These are phyloP conservation scores for Vulpes lagopus DNA, from an alignment of 2,113 vertebrate species.

Conservation along the genomic window DNA sequence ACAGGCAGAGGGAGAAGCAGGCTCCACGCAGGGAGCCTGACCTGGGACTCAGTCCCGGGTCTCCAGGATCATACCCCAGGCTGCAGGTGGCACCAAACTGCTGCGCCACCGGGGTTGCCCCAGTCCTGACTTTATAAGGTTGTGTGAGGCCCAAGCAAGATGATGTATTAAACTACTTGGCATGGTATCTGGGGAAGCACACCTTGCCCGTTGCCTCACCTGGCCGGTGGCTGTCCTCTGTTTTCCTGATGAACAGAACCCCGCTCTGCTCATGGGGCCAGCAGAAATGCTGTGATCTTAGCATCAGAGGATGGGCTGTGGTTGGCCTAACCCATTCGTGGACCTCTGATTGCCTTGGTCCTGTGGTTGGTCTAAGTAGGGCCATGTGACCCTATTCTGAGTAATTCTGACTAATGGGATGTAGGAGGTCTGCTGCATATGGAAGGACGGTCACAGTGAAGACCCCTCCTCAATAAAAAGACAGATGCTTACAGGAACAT, in stretches of 20 bases:
- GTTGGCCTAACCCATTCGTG: not conserved
- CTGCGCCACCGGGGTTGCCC: no score
- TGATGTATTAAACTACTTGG: not conserved
- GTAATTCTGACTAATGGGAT: not conserved
- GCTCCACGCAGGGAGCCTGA: no score
- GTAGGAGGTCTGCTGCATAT: not conserved
- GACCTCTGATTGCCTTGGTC: not conserved
- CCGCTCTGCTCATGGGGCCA: not conserved
- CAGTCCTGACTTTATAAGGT: no score
- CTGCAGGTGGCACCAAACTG: no score
- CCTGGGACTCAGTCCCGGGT: no score
- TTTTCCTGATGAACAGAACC: not conserved
- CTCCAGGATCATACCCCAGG: no score
- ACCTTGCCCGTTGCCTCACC: not conserved
- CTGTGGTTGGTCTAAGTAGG: not conserved
- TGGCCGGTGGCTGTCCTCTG: not conserved
- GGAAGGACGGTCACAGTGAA: not conserved
- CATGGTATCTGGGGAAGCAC: accelerated
- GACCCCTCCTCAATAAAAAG: not conserved
- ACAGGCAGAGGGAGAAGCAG: no score
- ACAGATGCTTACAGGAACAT: not conserved
- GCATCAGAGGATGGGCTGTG: not conserved
- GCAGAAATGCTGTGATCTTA: not conserved
- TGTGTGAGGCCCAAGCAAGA: not conserved
- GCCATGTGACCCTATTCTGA: not conserved